Conservation (phyloP, 2,113 vertebrate species). For the Atrichornis clamosus region DNA sequence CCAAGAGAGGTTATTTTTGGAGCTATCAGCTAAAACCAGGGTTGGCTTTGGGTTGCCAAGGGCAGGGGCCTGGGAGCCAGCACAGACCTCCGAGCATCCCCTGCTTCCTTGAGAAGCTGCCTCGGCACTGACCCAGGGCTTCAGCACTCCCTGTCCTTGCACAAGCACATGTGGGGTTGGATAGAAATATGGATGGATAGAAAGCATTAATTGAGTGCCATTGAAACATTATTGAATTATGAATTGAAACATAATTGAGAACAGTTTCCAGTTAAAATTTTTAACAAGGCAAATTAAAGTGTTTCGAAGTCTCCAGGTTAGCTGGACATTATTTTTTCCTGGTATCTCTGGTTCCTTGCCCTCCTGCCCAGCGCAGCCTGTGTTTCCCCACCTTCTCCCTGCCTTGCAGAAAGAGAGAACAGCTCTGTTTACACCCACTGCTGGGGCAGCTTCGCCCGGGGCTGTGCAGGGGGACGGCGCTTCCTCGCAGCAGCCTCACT, state of each 20-base stretch:
- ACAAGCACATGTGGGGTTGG: neutral
- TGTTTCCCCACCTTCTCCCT: neutral
- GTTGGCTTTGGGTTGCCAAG: neutral
- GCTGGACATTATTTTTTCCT: neutral
- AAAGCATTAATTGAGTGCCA: neutral
- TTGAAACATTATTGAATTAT: neutral
- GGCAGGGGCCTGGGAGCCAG: neutral
- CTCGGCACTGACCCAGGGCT: neutral
- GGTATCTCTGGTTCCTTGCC: neutral
- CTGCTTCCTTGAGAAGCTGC: neutral
- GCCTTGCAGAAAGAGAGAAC: neutral
- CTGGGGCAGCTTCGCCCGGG: neutral
- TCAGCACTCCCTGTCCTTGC: neutral
- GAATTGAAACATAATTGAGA: neutral
- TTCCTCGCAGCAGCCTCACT: neutral
- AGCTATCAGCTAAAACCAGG: neutral
- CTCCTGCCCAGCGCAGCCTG: neutral
- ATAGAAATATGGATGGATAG: neutral
- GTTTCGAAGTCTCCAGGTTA: neutral
- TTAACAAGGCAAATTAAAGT: neutral
- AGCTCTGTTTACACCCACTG: neutral
- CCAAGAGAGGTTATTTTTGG: accelerated
- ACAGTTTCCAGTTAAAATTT: neutral
- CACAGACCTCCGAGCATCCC: accelerated
- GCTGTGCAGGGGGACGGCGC: neutral